Percentiles rank a stretch among this genome's conserved stretches.
Evolutionary conservation across 2,888 invertebrate species (phyloP).

Genomic region (Rhingia campestris): DNA sequence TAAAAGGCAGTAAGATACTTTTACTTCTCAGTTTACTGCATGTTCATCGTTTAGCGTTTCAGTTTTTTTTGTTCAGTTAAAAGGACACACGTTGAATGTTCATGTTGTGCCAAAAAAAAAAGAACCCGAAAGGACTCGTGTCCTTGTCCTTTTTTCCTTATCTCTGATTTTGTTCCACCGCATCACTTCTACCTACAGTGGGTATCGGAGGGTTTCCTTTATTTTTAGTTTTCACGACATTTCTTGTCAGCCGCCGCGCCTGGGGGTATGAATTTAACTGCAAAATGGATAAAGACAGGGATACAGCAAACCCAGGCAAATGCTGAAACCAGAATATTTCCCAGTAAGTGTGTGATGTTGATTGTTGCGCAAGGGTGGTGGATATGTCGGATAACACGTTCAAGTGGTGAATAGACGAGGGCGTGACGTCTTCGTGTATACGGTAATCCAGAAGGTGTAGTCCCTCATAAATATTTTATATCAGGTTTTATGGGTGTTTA

Average conservation of each 20-base stretch:
- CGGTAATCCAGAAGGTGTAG: slow-evolving; percentile 63
- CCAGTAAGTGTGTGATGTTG: neutral
- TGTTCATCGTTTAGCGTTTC: neutral
- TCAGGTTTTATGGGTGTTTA: slow-evolving; percentile 67
- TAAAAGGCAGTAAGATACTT: slow-evolving; percentile 26
- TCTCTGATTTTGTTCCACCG: slow-evolving; percentile 38
- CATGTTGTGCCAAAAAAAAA: slow-evolving; percentile 6
- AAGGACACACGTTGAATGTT: slow-evolving; percentile 24
- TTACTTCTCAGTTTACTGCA: slow-evolving; percentile 21
- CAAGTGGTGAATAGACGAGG: slow-evolving; percentile 23
- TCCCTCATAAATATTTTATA: slow-evolving; percentile 65
- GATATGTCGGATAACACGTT: slow-evolving; percentile 28
- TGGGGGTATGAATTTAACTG: slow-evolving; percentile 37
- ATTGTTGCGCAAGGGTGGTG: slow-evolving; percentile 1
- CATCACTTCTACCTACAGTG: slow-evolving; percentile 20
- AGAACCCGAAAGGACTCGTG: slow-evolving; percentile 25
- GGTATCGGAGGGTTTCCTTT: neutral
- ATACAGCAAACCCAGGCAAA: neutral
- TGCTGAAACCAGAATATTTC: neutral
- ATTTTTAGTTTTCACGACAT: slow-evolving; percentile 22
- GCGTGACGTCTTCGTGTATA: slow-evolving; percentile 15
- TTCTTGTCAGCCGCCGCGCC: slow-evolving; percentile 14
- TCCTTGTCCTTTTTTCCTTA: slow-evolving; percentile 24
- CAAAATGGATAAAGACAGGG: slow-evolving; percentile 30
- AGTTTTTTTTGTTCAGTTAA: neutral